Conservation (phyloP, 2,113 vertebrate species). For the Crotalus helleri region DNA sequence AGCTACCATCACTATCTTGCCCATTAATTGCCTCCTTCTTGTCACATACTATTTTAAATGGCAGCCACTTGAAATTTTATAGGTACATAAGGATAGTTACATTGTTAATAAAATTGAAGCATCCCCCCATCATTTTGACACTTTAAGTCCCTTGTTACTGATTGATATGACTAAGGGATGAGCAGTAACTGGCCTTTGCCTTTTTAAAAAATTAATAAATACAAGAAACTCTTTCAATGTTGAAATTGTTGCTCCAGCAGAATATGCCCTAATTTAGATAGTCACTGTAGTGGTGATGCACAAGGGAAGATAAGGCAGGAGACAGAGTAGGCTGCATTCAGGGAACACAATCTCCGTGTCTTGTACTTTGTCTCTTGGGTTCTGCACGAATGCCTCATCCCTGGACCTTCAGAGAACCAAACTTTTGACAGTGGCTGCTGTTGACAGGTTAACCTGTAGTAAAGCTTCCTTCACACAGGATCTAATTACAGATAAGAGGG, state of each 20-base stretch:
- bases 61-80: constrained; percentile 51
- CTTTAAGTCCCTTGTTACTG: constrained; percentile 51
- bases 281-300: neutral
- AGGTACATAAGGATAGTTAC: constrained; percentile 29
- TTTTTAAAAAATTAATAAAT: neutral
- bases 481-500: neutral
- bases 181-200: constrained; percentile 44
- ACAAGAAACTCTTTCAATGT: neutral
- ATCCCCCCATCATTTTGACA: constrained; percentile 55
- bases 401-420: neutral
- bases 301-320: neutral
- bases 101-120: constrained; percentile 58
- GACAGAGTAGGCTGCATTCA: neutral
- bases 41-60: constrained; percentile 44
- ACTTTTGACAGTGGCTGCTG: neutral
- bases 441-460: neutral
- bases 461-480: neutral
- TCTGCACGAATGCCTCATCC: neutral
- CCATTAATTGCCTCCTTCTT: constrained; percentile 65
- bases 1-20: constrained; percentile 59
- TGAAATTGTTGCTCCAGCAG: constrained; percentile 31
- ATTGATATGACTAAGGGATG: constrained; percentile 34
- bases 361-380: neutral
- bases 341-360: neutral
- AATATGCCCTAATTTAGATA: neutral